phyloP scores from a whole-genome alignment of 2,113 vertebrate species.

The Lontra canadensis region DNA sequence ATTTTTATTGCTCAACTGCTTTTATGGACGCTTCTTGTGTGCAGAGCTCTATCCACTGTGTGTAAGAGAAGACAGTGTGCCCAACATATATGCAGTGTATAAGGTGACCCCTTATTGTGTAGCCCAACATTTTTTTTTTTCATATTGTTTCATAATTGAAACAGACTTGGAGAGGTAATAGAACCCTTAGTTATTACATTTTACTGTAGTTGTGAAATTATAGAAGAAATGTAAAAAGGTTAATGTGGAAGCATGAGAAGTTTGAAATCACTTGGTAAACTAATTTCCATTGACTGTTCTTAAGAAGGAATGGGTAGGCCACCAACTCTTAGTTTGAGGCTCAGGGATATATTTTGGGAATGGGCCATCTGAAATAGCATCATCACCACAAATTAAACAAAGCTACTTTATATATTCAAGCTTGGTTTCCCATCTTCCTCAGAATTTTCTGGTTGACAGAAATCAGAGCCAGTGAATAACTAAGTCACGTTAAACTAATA shows the following conservation, averaged over 20 bases:
- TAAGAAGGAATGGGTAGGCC: neutral
- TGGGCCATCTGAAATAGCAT: neutral
- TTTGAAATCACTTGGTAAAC: constrained; percentile 12
- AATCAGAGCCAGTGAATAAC: neutral
- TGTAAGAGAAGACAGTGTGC: neutral
- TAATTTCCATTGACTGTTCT: neutral
- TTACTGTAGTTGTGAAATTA: neutral
- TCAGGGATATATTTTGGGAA: neutral
- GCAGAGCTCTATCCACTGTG: rapidly evolving
- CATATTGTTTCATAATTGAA: neutral
- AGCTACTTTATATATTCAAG: neutral
- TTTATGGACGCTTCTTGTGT: neutral
- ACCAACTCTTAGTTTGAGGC: neutral
- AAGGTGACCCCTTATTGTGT: neutral
- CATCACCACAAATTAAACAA: neutral
- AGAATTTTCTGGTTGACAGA: neutral
- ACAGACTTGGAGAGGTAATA: neutral
- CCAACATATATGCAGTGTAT: rapidly evolving
- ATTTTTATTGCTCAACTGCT: neutral
- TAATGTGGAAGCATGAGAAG: neutral
- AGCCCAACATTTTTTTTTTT: neutral
- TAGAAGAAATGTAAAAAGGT: neutral
- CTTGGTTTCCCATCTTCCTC: neutral
- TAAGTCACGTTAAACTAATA: neutral
- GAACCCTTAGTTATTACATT: neutral